Evolutionary conservation across 2,113 vertebrate genomes (phyloP).

Genomic region (Shinisaurus crocodilurus): DNA sequence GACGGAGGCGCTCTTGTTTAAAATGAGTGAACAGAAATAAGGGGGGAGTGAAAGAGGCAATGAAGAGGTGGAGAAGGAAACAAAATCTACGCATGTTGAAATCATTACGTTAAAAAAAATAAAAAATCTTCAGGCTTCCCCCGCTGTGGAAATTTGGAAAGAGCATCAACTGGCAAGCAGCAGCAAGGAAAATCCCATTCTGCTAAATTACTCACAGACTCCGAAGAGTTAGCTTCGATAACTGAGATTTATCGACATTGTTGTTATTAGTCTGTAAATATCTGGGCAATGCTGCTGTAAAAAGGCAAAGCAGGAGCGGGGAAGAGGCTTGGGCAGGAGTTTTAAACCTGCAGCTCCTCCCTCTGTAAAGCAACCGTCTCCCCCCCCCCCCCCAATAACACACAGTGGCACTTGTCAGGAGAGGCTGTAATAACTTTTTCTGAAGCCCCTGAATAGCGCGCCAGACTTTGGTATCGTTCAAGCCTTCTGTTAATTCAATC

Average conservation of each 20-base stretch:
- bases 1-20: no score
- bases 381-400: neutral
- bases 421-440: neutral
- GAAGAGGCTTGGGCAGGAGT: neutral
- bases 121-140: constrained; percentile 78
- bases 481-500: neutral
- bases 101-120: constrained; percentile 72
- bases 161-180: constrained; percentile 78
- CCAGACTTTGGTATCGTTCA: neutral
- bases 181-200: constrained; percentile 83
- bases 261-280: constrained; percentile 67
- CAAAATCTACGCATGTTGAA: constrained; percentile 74
- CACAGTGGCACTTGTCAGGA: neutral
- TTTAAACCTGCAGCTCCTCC: neutral
- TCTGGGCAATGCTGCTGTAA: constrained; percentile 49
- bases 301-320: neutral
- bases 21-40: neutral
- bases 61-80: neutral
- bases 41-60: neutral
- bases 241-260: constrained; percentile 58
- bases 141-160: constrained; percentile 83
- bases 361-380: neutral
- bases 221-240: constrained; percentile 58
- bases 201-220: constrained; percentile 81
- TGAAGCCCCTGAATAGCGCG: neutral